These are phyloP conservation scores for Camptogramma bilineatum DNA, from an alignment of 2,888 invertebrate genomes.

Conservation along the genomic window DNA sequence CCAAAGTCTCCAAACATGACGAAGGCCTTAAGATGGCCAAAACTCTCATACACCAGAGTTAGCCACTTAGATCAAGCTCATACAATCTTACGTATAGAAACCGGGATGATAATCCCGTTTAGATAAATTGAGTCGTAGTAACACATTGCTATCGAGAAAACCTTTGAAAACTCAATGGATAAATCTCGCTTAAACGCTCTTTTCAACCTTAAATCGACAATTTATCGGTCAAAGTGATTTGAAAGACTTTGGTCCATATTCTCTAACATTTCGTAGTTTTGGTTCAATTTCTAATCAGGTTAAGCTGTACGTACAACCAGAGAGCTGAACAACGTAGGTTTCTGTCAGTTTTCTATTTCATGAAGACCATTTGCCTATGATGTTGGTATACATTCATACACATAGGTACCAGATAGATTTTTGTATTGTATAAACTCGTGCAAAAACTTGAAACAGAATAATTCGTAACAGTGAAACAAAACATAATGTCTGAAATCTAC, in stretches of 20 bases:
- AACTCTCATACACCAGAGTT: neutral
- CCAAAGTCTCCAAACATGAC: too few relatives aligned
- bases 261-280: constrained; percentile 9
- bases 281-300: constrained; percentile 1
- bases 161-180: constrained; percentile 5
- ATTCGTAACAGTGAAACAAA: too few relatives aligned
- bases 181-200: constrained; percentile 19
- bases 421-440: too few relatives aligned
- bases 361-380: too few relatives aligned
- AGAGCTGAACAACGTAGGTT: neutral
- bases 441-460: too few relatives aligned
- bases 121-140: neutral
- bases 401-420: too few relatives aligned
- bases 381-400: too few relatives aligned
- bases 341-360: neutral
- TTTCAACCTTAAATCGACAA: constrained; percentile 45
- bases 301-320: neutral
- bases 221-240: constrained; percentile 47
- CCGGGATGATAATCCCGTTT: neutral
- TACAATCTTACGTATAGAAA: neutral
- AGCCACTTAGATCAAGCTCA: neutral
- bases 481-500: too few relatives aligned
- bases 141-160: constrained; percentile 2
- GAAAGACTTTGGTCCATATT: constrained; percentile 26
- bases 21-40: too few relatives aligned